Base-by-base conservation (phyloP, 2,888 invertebrate genomes). In the Rugalucina vietnamica region DNA sequence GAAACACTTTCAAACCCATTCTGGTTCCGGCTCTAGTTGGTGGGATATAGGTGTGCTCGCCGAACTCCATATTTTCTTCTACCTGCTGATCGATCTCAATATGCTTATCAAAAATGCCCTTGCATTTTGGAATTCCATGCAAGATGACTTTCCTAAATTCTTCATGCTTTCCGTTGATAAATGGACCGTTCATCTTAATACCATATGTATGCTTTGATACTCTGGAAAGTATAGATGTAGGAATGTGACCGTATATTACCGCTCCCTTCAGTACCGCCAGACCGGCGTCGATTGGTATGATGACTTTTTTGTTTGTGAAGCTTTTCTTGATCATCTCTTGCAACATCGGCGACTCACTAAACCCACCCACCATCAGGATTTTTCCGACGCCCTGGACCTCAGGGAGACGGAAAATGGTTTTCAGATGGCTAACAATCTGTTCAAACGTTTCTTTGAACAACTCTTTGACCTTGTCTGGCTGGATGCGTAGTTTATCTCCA, bases 181-280 rank as follows among this genome's bases (percentile, higher is more conserved):
- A 73, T 10, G 34, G 0, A 18, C 1, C 29, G 24, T 50, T 29
- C 34, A 18, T 75, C 34, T 39, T 21, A 1, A 86, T 39, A 5
- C 86, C 86, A 57, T 86, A 86, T 12, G 86, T 86, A 29, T 39
- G 36, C 24, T 50, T 78, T 1, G 84, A 39, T 2, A 86, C 84
- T 60, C 86, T 79, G 4, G 81, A 72, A 14, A 75, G 39, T 29
- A 86, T 82, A 5, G 81, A 75, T 1, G 32, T 76, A 0, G 86
- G 86, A 36, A 75, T 81, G 50, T 86, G 86, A 8, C 86, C 86
- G 77, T 84, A 86, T 21, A 86, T 86, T 0, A 86, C 86, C 0
- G 86, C 86, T 24, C 86, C 86, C 74, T 86, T 86, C 54, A 86
- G 76, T 1, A 86, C 84, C 12, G 84, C 81, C 21, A 86, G 77